These are phyloP conservation scores for Leucophenga maculata DNA, from an alignment of 2,888 invertebrate species.

Conservation along the genomic window DNA sequence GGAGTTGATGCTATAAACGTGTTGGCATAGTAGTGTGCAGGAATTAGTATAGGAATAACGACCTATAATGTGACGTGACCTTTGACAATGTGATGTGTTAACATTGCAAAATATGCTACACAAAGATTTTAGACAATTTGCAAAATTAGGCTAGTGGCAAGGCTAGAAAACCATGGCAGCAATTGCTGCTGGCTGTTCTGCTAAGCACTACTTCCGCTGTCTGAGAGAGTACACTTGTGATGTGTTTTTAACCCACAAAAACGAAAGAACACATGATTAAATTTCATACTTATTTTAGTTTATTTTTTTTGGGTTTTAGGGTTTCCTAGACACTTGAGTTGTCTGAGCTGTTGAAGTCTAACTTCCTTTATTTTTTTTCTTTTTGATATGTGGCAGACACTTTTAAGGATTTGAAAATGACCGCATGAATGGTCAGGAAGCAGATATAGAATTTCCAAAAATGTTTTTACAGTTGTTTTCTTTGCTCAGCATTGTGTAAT, in stretches of 20 bases:
- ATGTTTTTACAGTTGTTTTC: too few species aligned
- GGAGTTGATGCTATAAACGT: constrained; percentile 40
- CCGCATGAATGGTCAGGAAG: too few species aligned
- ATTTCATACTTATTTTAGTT: constrained; percentile 11
- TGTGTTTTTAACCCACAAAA: constrained; percentile 5
- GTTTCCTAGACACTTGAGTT: too few species aligned
- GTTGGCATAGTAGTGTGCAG: constrained; percentile 40
- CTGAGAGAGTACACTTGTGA: too few species aligned
- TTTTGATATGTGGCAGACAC: neutral
- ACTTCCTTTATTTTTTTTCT: neutral
- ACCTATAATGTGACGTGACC: neutral
- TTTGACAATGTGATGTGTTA: neutral
- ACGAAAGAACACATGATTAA: constrained; percentile 8
- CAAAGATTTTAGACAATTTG: neutral
- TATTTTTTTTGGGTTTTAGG: neutral
- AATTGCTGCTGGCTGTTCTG: too few species aligned
- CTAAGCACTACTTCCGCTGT: neutral
- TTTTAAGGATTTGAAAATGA: too few species aligned
- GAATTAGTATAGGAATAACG: constrained; percentile 44
- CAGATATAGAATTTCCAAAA: too few species aligned
- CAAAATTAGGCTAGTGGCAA: neutral
- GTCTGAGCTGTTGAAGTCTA: constrained; percentile 1
- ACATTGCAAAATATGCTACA: too few species aligned
- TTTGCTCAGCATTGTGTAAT: too few species aligned
- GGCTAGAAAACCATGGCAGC: neutral